These are phyloP conservation scores for Phrynocephalus vlangalii DNA, from an alignment of 2,797 vertebrate genomes.

Conservation along the genomic window DNA sequence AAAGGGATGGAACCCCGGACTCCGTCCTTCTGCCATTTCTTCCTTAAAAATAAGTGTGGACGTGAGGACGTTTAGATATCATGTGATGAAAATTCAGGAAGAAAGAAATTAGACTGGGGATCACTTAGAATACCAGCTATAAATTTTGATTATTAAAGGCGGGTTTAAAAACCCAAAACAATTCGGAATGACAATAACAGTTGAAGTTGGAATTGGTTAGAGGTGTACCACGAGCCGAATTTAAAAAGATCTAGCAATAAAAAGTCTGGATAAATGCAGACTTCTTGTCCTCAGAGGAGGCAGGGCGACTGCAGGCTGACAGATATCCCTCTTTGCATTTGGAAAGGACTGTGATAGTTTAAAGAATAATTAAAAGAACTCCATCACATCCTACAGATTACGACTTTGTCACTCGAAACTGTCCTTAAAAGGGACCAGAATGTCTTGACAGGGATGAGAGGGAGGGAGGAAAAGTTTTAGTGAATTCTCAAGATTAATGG, in stretches of 20 bases:
- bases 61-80: neutral
- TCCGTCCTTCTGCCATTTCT: no score
- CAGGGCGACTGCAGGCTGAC: slow-evolving; percentile 25
- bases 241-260: slow-evolving; percentile 19
- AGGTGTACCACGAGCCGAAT: slow-evolving; percentile 3
- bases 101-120: neutral
- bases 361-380: neutral
- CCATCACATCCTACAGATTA: slow-evolving; percentile 5
- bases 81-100: neutral
- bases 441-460: slow-evolving; percentile 28
- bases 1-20: neutral
- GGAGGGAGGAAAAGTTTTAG: slow-evolving; percentile 5
- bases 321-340: slow-evolving; percentile 18
- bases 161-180: neutral
- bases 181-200: slow-evolving; percentile 28
- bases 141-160: neutral
- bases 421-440: neutral
- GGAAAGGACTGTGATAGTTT: slow-evolving; percentile 13
- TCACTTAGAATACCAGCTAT: neutral
- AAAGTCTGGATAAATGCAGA: slow-evolving; percentile 12
- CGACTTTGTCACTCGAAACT: slow-evolving; percentile 35
- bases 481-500: neutral
- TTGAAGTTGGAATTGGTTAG: neutral
- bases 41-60: no score
- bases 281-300: slow-evolving; percentile 47